A percentile compares a stretch with the other conserved stretches of the same genome.
Conservation (phyloP, 2,113 vertebrate species). For the Labeo catla region DNA sequence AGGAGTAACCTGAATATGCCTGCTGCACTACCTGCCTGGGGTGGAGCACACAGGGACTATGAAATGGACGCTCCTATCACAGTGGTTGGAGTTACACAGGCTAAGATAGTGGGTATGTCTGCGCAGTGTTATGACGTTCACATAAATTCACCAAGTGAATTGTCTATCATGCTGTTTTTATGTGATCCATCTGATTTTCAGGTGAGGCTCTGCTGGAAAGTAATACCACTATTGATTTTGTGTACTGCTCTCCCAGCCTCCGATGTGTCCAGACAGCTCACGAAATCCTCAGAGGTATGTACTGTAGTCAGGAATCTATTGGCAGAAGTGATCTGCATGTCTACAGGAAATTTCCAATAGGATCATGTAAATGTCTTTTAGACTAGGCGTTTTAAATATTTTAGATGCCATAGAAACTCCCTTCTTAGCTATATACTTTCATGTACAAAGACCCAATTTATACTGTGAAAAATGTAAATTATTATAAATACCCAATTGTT, state of each 20-base stretch:
- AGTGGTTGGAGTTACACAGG: conserved; percentile 93
- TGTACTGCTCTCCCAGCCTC: conserved; percentile 95
- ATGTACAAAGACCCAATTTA: not conserved
- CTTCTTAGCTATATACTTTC: not conserved
- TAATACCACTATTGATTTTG: conserved; percentile 83
- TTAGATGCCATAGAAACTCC: not conserved
- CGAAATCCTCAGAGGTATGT: conserved; percentile 90
- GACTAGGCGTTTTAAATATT: not conserved
- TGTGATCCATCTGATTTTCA: conserved; percentile 61
- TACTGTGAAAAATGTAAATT: not conserved
- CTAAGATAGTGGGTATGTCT: conserved; percentile 82
- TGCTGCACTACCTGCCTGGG: conserved; percentile 85
- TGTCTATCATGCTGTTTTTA: conserved; percentile 24
- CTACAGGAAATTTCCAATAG: not conserved
- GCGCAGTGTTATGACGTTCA: not conserved
- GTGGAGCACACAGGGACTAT: conserved; percentile 87
- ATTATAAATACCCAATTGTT: not conserved
- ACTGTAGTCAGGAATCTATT: not conserved
- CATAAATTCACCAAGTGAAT: not conserved
- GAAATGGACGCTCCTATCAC: conserved; percentile 96
- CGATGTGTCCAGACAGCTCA: conserved; percentile 96
- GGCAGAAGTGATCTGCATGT: not conserved
- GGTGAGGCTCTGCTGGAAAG: conserved; percentile 94
- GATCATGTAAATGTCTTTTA: not conserved
- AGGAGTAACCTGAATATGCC: conserved; percentile 98